Conservation (phyloP, 2,888 invertebrate species). For the Calliscelio sp. region DNA sequence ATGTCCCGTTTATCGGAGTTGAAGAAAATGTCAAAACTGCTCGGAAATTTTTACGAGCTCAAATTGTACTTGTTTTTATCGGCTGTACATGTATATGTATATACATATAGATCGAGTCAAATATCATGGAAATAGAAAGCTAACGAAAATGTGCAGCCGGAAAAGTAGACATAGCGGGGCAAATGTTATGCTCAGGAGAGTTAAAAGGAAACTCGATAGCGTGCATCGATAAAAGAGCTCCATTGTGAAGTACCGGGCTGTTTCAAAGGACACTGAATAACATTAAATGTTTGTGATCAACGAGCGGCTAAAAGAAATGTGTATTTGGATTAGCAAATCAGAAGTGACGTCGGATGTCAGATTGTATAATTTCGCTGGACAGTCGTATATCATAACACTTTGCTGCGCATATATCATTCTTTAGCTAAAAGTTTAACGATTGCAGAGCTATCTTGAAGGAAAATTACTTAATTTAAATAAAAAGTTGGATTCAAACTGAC, state of each 20-base stretch:
- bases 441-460: no score
- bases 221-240: constrained; percentile 38
- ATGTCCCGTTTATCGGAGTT: constrained; percentile 25
- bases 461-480: no score
- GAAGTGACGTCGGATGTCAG: neutral
- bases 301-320: constrained; percentile 15
- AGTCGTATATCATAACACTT: no score
- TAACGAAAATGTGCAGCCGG: constrained; percentile 44
- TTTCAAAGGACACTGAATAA: constrained; percentile 43
- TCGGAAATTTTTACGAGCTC: constrained; percentile 35
- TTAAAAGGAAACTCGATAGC: constrained; percentile 38
- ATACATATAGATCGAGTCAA: constrained; percentile 30
- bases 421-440: no score
- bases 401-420: no score
- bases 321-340: constrained; percentile 9
- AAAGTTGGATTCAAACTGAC: no score
- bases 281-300: constrained; percentile 30
- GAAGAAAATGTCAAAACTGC: constrained; percentile 40
- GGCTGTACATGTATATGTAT: constrained; percentile 1
- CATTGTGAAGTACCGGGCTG: constrained; percentile 21
- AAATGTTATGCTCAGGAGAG: constrained; percentile 40
- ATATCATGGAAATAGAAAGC: constrained; percentile 41
- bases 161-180: constrained; percentile 17
- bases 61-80: constrained; percentile 53
- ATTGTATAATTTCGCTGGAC: no score